A percentile compares a stretch with the other conserved stretches of the same genome.
Conservation (phyloP, 2,888 invertebrate genomes). For the Diadegma fenestrale region DNA sequence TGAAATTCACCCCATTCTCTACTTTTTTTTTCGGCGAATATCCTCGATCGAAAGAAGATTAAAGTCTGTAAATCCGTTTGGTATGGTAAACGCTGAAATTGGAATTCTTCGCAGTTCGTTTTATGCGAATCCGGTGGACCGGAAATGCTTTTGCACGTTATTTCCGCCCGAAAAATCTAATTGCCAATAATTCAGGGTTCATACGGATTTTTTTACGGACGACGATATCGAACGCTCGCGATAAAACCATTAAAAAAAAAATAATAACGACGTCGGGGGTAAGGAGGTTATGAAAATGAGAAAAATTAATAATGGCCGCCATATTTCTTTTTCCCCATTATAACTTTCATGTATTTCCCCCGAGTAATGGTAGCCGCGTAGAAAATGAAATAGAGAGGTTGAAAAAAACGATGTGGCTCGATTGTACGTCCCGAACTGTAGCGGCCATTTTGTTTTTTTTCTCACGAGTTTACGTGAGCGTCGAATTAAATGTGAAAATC, state of each 20-base stretch:
- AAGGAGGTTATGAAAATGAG: neutral
- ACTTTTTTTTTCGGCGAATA: neutral
- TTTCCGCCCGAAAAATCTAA: neutral
- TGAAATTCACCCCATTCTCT: neutral
- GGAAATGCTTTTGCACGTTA: neutral
- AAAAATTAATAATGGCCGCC: constrained; percentile 7
- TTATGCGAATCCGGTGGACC: neutral
- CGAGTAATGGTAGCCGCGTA: constrained; percentile 23
- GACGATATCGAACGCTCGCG: neutral
- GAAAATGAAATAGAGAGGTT: constrained; percentile 22
- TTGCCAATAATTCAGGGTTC: neutral
- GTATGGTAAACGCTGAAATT: neutral
- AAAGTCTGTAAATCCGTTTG: neutral
- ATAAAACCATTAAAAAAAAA: neutral
- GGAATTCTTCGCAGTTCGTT: neutral
- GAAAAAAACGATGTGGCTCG: neutral
- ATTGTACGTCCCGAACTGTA: neutral
- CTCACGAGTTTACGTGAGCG: neutral
- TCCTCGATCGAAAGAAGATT: neutral
- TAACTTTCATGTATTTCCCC: constrained; percentile 1
- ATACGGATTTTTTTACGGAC: neutral
- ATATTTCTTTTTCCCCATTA: constrained; percentile 33
- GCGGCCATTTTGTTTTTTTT: constrained; percentile 13
- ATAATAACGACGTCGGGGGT: neutral
- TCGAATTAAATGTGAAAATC: constrained; percentile 1